These are phyloP conservation scores for Takifugu bimaculatus DNA, from an alignment of 2,113 vertebrate genomes.

Conservation along the genomic window DNA sequence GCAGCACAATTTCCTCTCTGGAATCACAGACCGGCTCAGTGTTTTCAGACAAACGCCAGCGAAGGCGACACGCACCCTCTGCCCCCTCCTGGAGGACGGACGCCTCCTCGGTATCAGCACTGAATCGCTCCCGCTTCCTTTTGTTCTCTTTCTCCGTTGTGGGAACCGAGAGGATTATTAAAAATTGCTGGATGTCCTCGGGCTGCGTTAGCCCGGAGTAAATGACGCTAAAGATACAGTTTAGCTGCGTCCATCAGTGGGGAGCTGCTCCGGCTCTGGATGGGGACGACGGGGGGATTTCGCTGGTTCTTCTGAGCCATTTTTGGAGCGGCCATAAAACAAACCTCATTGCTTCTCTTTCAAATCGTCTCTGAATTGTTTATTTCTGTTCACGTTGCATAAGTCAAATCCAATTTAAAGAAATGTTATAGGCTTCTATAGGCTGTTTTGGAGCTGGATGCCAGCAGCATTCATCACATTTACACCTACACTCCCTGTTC, in stretches of 20 bases:
- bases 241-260: conserved; percentile 26
- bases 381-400: neutral
- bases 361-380: too few species aligned
- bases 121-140: too few species aligned
- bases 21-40: neutral
- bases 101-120: too few species aligned
- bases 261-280: too few species aligned
- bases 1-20: neutral
- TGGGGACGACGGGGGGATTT: too few species aligned
- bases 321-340: too few species aligned
- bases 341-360: neutral
- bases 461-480: neutral
- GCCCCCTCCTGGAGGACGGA: too few species aligned
- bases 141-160: too few species aligned
- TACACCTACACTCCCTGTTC: neutral
- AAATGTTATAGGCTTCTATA: neutral
- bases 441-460: neutral
- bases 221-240: conserved; percentile 18
- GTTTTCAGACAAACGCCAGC: neutral
- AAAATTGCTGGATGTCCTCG: conserved; percentile 18
- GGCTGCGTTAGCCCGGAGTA: conserved; percentile 18
- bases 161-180: conserved; percentile 20
- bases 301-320: too few species aligned
- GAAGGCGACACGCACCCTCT: too few species aligned
- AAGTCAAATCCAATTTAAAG: neutral